These are phyloP conservation scores for Artibeus lituratus DNA, from an alignment of 2,797 vertebrate species.

Conservation along the genomic window DNA sequence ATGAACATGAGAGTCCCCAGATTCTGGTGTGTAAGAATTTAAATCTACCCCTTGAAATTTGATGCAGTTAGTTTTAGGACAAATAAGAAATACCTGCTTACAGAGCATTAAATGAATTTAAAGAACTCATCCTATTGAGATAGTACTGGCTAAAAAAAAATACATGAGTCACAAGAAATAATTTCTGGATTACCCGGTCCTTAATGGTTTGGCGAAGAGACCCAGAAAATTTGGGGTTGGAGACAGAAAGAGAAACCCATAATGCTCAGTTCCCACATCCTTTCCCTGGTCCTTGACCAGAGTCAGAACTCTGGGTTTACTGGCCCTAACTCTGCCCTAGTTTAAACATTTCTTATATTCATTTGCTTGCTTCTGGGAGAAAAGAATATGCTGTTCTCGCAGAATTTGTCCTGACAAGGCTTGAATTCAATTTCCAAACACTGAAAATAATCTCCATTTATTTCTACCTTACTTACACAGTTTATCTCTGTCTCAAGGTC, in stretches of 20 bases:
- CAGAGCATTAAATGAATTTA: background rate
- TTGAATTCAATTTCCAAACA: constrained; percentile 68
- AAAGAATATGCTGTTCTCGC: constrained; percentile 61
- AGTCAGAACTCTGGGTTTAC: background rate
- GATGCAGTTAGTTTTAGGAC: background rate
- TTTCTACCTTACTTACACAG: constrained; percentile 51
- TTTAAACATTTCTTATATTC: constrained; percentile 6
- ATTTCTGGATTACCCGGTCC: background rate
- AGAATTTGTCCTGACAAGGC: constrained; percentile 48
- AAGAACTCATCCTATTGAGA: background rate
- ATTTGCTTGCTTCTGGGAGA: constrained; percentile 19
- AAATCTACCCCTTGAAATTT: background rate
- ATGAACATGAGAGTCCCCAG: background rate
- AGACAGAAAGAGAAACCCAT: background rate
- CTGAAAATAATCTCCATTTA: constrained; percentile 58
- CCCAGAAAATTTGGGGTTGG: background rate
- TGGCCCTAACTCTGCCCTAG: background rate
- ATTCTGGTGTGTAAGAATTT: background rate
- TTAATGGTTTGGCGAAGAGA: background rate
- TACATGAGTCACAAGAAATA: background rate
- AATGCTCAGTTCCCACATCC: background rate
- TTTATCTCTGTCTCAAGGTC: constrained; percentile 67
- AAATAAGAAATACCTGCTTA: constrained; percentile 2
- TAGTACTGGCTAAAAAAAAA: background rate
- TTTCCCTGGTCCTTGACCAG: background rate